Conservation (phyloP, 2,888 invertebrate genomes). For the Phlogophora meticulosa region DNA sequence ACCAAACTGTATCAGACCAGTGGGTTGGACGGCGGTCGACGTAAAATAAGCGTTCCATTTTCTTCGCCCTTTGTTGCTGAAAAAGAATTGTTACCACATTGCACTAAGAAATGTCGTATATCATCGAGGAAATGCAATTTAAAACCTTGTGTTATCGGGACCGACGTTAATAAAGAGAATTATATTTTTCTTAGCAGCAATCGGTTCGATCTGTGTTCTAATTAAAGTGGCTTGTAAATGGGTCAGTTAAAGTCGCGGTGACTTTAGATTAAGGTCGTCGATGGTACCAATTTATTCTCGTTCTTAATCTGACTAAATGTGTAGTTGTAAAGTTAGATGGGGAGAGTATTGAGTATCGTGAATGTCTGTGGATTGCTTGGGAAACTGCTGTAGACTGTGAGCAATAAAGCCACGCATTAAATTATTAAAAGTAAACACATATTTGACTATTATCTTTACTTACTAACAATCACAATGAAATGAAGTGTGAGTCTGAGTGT, state of each 20-base stretch:
- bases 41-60: constrained; percentile 64
- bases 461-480: too few relatives aligned
- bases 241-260: constrained; percentile 26
- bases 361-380: not conserved
- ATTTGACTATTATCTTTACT: too few relatives aligned
- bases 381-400: not conserved
- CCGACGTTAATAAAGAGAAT: constrained; percentile 46
- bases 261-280: constrained; percentile 18
- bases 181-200: constrained; percentile 42
- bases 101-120: constrained; percentile 60
- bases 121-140: constrained; percentile 64
- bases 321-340: not conserved
- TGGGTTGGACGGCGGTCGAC: constrained; percentile 50
- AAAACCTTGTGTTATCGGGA: constrained; percentile 51
- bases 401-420: not conserved
- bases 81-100: constrained; percentile 60
- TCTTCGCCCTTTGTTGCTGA: constrained; percentile 63
- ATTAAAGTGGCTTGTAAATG: constrained; percentile 40
- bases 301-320: not conserved
- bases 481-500: too few relatives aligned
- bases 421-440: not conserved
- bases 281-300: constrained; percentile 6
- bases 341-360: not conserved
- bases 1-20: constrained; percentile 67
- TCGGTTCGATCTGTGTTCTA: constrained; percentile 41